Conservation (phyloP, 1,140 invertebrate genomes). For the Samia ricini region DNA sequence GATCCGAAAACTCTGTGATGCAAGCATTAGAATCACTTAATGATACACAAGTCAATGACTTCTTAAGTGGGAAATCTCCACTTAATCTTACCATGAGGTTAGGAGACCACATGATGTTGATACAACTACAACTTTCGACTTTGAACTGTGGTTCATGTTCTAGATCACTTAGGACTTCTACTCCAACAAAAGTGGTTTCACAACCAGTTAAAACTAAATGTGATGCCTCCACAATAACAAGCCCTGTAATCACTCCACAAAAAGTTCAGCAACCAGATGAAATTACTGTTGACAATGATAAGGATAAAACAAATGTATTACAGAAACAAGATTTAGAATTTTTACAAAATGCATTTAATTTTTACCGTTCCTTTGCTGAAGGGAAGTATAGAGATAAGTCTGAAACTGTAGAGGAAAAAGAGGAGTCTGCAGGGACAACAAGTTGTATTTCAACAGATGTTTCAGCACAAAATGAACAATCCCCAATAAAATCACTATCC, state of each 20-base stretch:
- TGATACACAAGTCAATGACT: conserved; percentile 96
- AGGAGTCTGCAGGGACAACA: conserved; percentile 48
- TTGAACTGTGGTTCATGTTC: conserved; percentile 76
- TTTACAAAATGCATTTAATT: conserved; percentile 77
- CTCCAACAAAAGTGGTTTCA: conserved; percentile 48
- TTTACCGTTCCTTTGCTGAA: conserved; percentile 70
- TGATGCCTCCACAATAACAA: conserved; percentile 47
- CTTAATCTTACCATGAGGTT: conserved; percentile 95
- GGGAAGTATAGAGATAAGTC: conserved; percentile 60
- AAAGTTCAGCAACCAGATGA: conserved; percentile 37
- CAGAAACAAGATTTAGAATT: conserved; percentile 78
- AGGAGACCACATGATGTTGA: conserved; percentile 98
- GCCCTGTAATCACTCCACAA: conserved; percentile 47
- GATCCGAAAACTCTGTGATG: conserved; percentile 95
- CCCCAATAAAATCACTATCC: conserved; percentile 80
- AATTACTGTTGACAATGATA: conserved; percentile 33
- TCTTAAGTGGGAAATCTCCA: conserved; percentile 94
- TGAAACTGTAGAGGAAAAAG: conserved; percentile 43
- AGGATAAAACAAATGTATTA: conserved; percentile 49
- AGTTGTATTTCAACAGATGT: conserved; percentile 58
- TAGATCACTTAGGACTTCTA: conserved; percentile 60
- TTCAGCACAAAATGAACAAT: conserved; percentile 74
- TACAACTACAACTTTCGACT: conserved; percentile 94
- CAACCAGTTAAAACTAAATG: conserved; percentile 42
- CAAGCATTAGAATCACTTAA: conserved; percentile 95